A percentile compares a stretch with the other conserved stretches of the same genome.
These are phyloP conservation scores for Fratercula arctica DNA, from an alignment of 2,797 vertebrate species.

Conservation along the genomic window DNA sequence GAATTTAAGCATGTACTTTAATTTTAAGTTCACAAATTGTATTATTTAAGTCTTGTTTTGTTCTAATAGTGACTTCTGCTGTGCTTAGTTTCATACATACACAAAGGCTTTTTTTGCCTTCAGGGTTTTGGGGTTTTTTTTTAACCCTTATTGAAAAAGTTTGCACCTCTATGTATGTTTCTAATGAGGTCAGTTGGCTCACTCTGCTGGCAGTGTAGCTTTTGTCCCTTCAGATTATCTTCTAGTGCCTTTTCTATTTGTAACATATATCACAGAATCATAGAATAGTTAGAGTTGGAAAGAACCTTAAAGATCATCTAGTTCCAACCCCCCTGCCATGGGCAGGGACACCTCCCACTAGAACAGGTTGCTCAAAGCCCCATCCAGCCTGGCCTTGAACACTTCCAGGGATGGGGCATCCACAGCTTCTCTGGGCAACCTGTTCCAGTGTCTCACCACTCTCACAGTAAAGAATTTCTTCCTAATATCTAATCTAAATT, in stretches of 20 bases:
- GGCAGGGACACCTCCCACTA: background rate
- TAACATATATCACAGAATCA: background rate
- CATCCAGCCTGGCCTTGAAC: background rate
- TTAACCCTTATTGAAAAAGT: background rate
- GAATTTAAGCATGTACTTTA: background rate
- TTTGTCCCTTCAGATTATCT: background rate
- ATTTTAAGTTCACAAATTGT: background rate
- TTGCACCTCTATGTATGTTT: background rate
- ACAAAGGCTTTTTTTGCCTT: background rate
- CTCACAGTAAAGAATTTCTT: background rate
- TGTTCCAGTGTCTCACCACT: background rate
- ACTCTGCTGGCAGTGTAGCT: background rate
- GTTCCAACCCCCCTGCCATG: too few relatives aligned
- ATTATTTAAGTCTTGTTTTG: background rate
- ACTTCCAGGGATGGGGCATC: background rate
- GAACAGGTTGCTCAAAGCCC: background rate
- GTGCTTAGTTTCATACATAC: background rate
- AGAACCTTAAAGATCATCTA: background rate
- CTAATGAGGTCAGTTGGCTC: background rate
- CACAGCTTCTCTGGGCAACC: background rate
- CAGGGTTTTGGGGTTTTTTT: rapidly evolving
- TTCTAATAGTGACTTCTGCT: background rate
- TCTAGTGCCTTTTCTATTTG: background rate
- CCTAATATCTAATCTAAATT: too few relatives aligned
- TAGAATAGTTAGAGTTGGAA: background rate